Conservation (phyloP, 2,113 vertebrate genomes). For the Penelope pileata region DNA sequence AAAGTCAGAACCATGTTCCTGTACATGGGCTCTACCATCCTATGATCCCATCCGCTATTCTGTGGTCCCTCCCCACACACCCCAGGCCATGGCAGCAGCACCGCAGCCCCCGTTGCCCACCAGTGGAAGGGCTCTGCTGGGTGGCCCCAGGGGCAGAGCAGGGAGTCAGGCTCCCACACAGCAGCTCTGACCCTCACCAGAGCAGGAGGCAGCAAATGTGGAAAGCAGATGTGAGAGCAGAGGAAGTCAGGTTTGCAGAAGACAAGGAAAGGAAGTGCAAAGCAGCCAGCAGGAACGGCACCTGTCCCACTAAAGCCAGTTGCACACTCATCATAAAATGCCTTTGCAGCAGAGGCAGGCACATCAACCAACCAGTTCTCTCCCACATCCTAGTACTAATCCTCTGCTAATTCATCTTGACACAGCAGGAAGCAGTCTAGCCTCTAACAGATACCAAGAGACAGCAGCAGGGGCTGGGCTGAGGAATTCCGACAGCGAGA, state of each 20-base stretch:
- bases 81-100: not conserved
- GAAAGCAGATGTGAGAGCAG: not conserved
- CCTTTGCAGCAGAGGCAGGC: not conserved
- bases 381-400: too few relatives aligned
- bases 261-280: not conserved
- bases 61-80: not conserved
- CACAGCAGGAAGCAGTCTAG: not conserved
- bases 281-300: not conserved
- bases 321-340: accelerated
- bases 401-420: not conserved
- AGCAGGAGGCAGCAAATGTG: not conserved
- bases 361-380: not conserved
- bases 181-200: not conserved
- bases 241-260: not conserved
- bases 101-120: accelerated
- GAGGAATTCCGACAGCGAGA: not conserved
- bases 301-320: not conserved
- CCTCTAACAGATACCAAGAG: not conserved
- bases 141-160: too few relatives aligned
- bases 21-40: accelerated
- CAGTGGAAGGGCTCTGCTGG: accelerated
- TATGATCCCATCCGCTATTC: too few relatives aligned
- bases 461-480: not conserved
- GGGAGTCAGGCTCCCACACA: not conserved
- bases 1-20: not conserved